Base-by-base conservation (phyloP, 1,140 invertebrate genomes). In the Aphelinus atriplicis region DNA sequence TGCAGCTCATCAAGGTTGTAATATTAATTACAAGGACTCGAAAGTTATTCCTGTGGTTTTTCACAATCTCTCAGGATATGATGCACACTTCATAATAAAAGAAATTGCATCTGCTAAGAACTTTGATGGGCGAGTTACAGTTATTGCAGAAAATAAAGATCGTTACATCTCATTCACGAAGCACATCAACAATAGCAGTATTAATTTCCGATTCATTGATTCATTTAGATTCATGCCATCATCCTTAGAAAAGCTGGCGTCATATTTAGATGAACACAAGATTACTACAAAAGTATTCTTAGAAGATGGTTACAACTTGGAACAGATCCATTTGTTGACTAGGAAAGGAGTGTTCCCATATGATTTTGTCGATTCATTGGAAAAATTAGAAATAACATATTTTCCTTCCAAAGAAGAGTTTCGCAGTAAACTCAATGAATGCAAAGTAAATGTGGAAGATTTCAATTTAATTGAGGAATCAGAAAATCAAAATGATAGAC, bases 371-470 rank as follows among this genome's bases (percentile, higher is more conserved):
- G 70, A 80, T 73, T 62, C 43, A 7, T 80, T 71, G 68, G 65
- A 78, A 26, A 84, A 80, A 77, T 67, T 84, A 2, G 61, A 83
- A 62, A 79, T 81, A 64, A 72, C 77, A 42, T 57, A 78, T 42
- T 70, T 88, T 50, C 87, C 85, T 58, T 5, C 73, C n/a, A 84
- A 83, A 79, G 73, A 82, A 62, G 7, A 78, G 45, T 88, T 88
- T 80, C 85, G 80, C 75, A 85, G 75, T 69, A 78, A 79, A 58
- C 73, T 89, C 10, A 82, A 79, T 5, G 75, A 83, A 9, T 6
- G 51, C 26, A 26, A 26, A 26, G 26, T 26, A 26, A 26, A 26
- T 26, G 26, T 26, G 26, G 26, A 26, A 26, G 26, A 26, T 26
- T 26, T 26, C 26, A 26, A 26, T 26, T 26, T 26, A 26, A 26